Base-by-base conservation (phyloP, 2,113 vertebrate genomes). In the Perognathus longimembris region DNA sequence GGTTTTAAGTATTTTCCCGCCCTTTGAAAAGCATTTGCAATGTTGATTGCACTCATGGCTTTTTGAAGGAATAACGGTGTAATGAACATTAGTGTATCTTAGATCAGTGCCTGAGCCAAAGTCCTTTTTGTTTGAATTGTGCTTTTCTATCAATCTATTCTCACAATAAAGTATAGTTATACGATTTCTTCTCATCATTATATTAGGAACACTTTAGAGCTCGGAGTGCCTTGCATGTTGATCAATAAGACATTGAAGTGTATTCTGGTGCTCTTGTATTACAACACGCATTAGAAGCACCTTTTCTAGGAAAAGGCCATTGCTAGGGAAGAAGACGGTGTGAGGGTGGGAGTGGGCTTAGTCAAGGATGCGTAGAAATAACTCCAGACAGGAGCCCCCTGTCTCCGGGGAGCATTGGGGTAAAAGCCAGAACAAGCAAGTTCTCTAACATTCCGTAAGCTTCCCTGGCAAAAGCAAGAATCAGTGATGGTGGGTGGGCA, bases 381-480 rank as follows among this genome's bases (percentile, higher is more conserved):
- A 67, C 85, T 36, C 74, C 28, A 61, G 66, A 59, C 40, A 26
- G 40, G 42, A 32, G 28, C 36, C 45, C 45, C 45, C 45, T 45
- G 45, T 45, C 40, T 42, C 38, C 36, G 74, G 26, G 38, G 83
- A 63, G 63, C 14, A 67, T 81, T 93, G 28, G n/a, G 45, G 45
- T 45, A 45, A n/a, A n/a, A 45, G 45, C 45, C 45, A 45, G 45
- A 45, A 45, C 45, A 45, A 45, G 45, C 73, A 30, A 42, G 59
- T 38, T 70, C 34, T 87, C 81, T 71, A 17, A 45, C 22, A 26
- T 40, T 50, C 21, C 17, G 28, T 21, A 36, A 17, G 69, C 34
- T 84, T 88, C 83, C 59, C 61, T 76, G 88, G 14, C 15, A 78
- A 85, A 67, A 91, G n/a, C 82, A 85, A 76, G 38, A 88, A 74